Conservation (phyloP, 2,888 invertebrate genomes). For the Drosophila macrospina region DNA sequence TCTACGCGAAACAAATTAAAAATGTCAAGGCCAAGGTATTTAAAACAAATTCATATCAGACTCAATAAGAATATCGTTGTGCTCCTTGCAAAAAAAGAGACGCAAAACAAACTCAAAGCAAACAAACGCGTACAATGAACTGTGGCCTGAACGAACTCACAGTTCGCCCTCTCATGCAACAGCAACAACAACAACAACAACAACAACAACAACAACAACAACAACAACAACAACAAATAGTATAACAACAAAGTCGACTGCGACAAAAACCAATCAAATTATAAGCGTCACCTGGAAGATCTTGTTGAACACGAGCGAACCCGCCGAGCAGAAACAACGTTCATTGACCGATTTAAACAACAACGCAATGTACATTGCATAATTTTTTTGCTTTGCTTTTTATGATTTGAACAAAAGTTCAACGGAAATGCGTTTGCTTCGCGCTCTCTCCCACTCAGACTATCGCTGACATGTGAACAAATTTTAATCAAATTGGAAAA, state of each 20-base stretch:
- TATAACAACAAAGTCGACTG: background rate
- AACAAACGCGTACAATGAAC: slow-evolving; percentile 52
- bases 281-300: slow-evolving; percentile 53
- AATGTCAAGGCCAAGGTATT: slow-evolving; percentile 26
- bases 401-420: slow-evolving; percentile 31
- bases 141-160: slow-evolving; percentile 41
- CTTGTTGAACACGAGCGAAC: slow-evolving; percentile 23
- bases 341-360: slow-evolving; percentile 65
- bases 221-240: slow-evolving; percentile 14
- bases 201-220: slow-evolving; percentile 3
- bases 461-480: slow-evolving; percentile 10
- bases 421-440: slow-evolving; percentile 61
- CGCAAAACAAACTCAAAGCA: slow-evolving; percentile 32
- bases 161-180: slow-evolving; percentile 37
- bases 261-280: slow-evolving; percentile 41
- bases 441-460: slow-evolving; percentile 2
- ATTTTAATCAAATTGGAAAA: slow-evolving; percentile 34
- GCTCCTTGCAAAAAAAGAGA: background rate
- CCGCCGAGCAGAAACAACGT: slow-evolving; percentile 34
- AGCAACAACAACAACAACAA: slow-evolving; percentile 15
- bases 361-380: slow-evolving; percentile 60
- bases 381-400: slow-evolving; percentile 47
- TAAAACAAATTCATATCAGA: slow-evolving; percentile 5
- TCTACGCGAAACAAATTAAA: background rate
- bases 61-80: background rate